Evolutionary conservation across 2,113 vertebrate genomes (phyloP).

Genomic region (Nestor notabilis): DNA sequence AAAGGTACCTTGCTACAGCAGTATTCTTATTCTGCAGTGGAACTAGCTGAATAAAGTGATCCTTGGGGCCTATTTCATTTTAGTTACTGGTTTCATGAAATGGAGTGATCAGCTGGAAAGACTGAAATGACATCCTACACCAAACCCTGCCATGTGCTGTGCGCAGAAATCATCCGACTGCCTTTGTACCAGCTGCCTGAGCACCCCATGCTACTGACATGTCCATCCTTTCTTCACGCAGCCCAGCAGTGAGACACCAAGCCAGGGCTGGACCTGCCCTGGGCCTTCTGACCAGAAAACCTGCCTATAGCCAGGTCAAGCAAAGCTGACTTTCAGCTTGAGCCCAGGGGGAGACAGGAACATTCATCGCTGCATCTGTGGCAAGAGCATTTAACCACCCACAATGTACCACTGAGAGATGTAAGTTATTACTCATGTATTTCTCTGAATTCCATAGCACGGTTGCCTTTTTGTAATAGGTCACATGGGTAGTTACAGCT

Average conservation of each 20-base stretch:
- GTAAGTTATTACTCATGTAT: neutral
- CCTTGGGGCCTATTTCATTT: neutral
- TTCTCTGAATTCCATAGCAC: neutral
- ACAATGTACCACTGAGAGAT: accelerated
- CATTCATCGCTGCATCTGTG: accelerated
- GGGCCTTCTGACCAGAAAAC: neutral
- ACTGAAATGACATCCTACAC: neutral
- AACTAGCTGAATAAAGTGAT: neutral
- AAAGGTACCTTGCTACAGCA: neutral
- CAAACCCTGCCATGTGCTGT: accelerated
- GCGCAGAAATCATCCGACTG: accelerated
- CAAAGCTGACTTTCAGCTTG: accelerated
- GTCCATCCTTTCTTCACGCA: neutral
- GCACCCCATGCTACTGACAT: accelerated
- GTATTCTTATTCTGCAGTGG: neutral
- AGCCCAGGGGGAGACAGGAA: neutral
- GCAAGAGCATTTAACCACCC: neutral
- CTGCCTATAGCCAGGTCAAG: neutral
- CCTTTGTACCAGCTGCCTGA: accelerated
- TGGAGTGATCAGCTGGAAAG: neutral
- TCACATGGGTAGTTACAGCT: neutral
- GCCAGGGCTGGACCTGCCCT: neutral
- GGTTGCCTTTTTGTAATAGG: neutral
- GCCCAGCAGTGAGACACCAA: neutral
- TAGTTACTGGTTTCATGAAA: neutral